Base-by-base conservation (phyloP, 2,888 invertebrate species). In the Spicauda simplicius region DNA sequence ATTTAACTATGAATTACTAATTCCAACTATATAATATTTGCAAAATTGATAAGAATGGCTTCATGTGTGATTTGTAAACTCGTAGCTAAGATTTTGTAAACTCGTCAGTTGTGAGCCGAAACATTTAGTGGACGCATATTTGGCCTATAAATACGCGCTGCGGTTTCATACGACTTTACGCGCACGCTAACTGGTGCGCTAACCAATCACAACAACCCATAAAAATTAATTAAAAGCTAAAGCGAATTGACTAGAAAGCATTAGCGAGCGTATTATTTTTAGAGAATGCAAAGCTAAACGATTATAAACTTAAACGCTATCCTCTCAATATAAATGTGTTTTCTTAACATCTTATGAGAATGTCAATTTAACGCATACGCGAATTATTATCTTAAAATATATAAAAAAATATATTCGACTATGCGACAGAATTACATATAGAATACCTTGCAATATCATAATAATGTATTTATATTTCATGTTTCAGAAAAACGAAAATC, bases 401-500 rank as follows among this genome's bases (percentile, higher is more conserved):
- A 25, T 25, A 4, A 25, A 25, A n/a, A 5, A 25, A 4, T 25
- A 25, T 25, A 25, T 25, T 25, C 5, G 25, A 33, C 33, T 10
- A 33, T 8, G 33, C 33, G 33, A 33, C 10, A 6, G 12, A 14
- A 14, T 50, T 41, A 19, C n/a, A 58, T 10, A 0, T 45, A 0
- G 12, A 20, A 12, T 19, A 12, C 45, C 14, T 3, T 30, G 20
- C 3, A 0, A 25, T 25, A n/a, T 16, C 11, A 30, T 3, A 30
- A 12, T 5, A 48, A 20, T 56, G n/a, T n/a, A 48, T 69, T 25
- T 25, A 25, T 65, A 74, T 72, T 73, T 59, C 12, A 66, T 77
- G 78, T 83, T 84, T 54, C 87, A 88, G 88, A 87, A 76, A 93
- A 93, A 79, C 89, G 94, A 80, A 93, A 94, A 84, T 95, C 95